Evolutionary conservation across 1,140 invertebrate genomes (phyloP).

Genomic region (Drosophila trapezifrons): DNA sequence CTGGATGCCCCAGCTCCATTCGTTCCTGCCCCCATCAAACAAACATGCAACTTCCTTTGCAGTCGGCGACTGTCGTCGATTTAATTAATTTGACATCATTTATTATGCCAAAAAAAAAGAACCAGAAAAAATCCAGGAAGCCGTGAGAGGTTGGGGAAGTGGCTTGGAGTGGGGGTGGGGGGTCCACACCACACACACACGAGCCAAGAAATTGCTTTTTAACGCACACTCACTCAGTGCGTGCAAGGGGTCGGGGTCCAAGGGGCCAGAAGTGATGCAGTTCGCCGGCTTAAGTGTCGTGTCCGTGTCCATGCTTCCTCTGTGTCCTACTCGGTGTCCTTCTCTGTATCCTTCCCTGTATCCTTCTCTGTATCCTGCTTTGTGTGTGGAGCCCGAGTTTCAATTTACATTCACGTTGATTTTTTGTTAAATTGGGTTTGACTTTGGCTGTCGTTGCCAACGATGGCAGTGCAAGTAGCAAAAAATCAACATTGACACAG

Average conservation of each 20-base stretch:
- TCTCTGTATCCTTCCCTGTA: background rate
- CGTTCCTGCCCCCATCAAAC: slow-evolving; percentile 22
- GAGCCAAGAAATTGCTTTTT: slow-evolving; percentile 73
- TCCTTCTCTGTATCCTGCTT: background rate
- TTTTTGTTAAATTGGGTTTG: slow-evolving; percentile 80
- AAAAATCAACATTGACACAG: slow-evolving; percentile 75
- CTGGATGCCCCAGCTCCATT: background rate
- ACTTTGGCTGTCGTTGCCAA: slow-evolving; percentile 62
- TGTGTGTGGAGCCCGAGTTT: slow-evolving; percentile 53
- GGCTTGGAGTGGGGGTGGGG: too few relatives aligned
- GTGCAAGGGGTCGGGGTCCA: background rate
- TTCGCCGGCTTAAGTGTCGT: slow-evolving; percentile 38
- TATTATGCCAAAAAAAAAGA: slow-evolving; percentile 68
- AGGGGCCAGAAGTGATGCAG: slow-evolving; percentile 38
- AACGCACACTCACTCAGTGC: slow-evolving; percentile 52
- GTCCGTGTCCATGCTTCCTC: slow-evolving; percentile 25
- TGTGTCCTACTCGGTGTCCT: slow-evolving; percentile 6
- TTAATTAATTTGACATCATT: slow-evolving; percentile 82
- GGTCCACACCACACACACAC: slow-evolving; percentile 24
- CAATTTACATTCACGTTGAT: slow-evolving; percentile 80
- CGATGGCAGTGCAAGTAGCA: slow-evolving; percentile 44
- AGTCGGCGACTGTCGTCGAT: slow-evolving; percentile 57
- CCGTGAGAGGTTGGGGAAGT: slow-evolving; percentile 17
- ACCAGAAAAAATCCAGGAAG: slow-evolving; percentile 11
- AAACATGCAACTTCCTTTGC: slow-evolving; percentile 51